Evolutionary conservation across 35 echinoderm and acorn worm species (phyloP).

Genomic region (Heliocidaris erythrogramma): DNA sequence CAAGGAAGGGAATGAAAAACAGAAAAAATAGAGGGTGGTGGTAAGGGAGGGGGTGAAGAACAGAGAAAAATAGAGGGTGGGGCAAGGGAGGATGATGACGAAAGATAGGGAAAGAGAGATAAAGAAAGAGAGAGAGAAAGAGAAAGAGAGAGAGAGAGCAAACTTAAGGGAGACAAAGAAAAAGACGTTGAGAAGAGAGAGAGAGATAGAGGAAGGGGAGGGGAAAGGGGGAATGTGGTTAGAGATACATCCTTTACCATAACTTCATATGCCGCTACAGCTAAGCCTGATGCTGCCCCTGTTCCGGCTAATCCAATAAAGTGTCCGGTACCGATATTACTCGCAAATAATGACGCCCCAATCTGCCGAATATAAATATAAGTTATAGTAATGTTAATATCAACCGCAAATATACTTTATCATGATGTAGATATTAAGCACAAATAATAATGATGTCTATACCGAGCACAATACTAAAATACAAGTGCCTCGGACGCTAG

Average conservation of each 20-base stretch:
- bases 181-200: background rate
- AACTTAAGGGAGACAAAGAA: background rate
- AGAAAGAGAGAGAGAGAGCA: too few species aligned
- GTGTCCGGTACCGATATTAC: conserved; percentile 92
- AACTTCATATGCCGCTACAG: conserved; percentile 81
- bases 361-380: conserved; percentile 46
- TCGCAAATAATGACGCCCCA: conserved; percentile 90
- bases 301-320: conserved; percentile 92
- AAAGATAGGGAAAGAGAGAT: too few species aligned
- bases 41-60: too few species aligned
- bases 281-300: conserved; percentile 82
- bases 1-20: background rate
- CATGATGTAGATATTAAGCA: background rate
- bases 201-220: background rate
- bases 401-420: background rate
- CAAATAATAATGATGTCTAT: background rate
- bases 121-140: too few species aligned
- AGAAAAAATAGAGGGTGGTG: too few species aligned
- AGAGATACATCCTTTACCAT: conserved; percentile 43
- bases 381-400: background rate
- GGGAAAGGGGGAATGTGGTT: background rate
- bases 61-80: too few species aligned
- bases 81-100: too few species aligned
- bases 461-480: background rate
- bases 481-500: background rate